These are phyloP conservation scores for Falcunculus frontatus DNA, from an alignment of 2,113 vertebrate genomes.

Conservation along the genomic window DNA sequence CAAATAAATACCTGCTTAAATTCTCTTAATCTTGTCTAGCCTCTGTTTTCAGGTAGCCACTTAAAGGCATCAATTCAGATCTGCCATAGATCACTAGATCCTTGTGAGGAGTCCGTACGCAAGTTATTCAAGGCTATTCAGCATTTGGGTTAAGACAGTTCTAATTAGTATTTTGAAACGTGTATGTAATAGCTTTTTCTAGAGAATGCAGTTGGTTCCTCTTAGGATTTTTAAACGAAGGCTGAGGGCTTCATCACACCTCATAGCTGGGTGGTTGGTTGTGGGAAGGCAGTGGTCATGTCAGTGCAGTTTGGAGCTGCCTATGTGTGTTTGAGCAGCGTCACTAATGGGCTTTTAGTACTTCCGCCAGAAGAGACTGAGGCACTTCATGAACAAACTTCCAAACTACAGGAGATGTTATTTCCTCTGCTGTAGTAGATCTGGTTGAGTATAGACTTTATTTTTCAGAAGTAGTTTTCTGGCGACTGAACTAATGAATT, in stretches of 20 bases:
- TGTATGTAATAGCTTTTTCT: neutral
- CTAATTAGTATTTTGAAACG: neutral
- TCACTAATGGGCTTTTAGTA: neutral
- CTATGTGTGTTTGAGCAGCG: neutral
- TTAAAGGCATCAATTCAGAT: neutral
- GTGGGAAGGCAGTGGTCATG: neutral
- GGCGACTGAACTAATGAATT: neutral
- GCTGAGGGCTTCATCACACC: neutral
- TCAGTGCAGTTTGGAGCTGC: neutral
- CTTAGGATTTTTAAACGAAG: rapidly evolving
- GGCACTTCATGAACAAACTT: neutral
- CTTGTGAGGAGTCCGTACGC: rapidly evolving
- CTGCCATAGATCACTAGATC: neutral
- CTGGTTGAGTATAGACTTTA: neutral
- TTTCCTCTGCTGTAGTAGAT: neutral
- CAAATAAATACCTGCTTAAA: neutral
- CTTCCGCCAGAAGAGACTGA: neutral
- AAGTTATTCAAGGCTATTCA: neutral
- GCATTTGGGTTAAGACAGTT: neutral
- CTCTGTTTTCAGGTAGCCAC: neutral
- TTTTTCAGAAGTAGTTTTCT: neutral
- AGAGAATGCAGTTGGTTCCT: neutral
- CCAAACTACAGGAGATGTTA: neutral
- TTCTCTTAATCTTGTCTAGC: neutral
- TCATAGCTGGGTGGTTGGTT: neutral